A percentile compares a stretch with the other conserved stretches of the same genome.
Evolutionary conservation across 2,888 invertebrate genomes (phyloP).

Genomic region (Athalia cordata): DNA sequence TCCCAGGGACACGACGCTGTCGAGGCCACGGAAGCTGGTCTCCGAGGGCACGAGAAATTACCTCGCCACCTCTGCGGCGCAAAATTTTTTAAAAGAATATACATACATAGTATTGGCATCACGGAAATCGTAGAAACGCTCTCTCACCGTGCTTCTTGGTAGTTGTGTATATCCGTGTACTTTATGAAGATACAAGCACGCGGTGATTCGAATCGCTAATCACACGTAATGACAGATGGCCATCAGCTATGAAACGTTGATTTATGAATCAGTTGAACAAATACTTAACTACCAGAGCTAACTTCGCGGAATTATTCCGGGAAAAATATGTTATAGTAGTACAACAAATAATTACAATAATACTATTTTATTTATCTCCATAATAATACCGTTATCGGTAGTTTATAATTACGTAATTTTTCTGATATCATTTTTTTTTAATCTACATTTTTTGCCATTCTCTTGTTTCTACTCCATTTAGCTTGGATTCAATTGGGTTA

Average conservation of each 20-base stretch:
- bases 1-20: background rate
- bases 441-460: too few relatives aligned
- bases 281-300: background rate
- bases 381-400: too few relatives aligned
- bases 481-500: background rate
- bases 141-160: background rate
- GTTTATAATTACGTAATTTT: too few relatives aligned
- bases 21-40: conserved; percentile 4
- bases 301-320: too few relatives aligned
- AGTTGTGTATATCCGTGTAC: background rate
- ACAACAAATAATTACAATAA: too few relatives aligned
- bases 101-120: too few relatives aligned
- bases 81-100: background rate
- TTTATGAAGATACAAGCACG: background rate
- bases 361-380: too few relatives aligned
- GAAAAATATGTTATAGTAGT: too few relatives aligned
- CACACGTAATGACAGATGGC: background rate
- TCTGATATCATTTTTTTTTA: too few relatives aligned
- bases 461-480: too few relatives aligned
- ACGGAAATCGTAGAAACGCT: background rate
- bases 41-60: background rate
- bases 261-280: background rate
- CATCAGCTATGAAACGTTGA: background rate
- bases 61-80: background rate
- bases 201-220: conserved; percentile 7